Evolutionary conservation across 2,888 invertebrate species (phyloP), one percentile per base, ranked within the genome.

Genomic region (Globia sparganii): DNA sequence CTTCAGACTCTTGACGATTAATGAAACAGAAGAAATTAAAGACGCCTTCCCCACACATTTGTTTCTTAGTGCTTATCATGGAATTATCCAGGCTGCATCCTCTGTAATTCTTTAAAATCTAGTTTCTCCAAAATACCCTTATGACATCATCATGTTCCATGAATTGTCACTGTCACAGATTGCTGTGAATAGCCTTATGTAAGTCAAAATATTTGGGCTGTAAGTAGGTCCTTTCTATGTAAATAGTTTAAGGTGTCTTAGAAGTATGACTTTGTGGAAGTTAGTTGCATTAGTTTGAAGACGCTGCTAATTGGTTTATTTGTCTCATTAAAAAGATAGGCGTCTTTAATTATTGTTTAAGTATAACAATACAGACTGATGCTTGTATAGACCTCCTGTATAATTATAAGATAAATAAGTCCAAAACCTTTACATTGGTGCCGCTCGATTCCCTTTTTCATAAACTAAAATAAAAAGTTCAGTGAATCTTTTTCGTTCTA

Each of bases 61-160:
- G 34, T 66, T n/a, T 4, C 15, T 9, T 46, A 11, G 21, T 46
- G 65, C 9, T 11, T 40, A 2, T 31, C 25, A n/a, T 21, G 43
- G 21, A 59, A 40, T 49, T 15, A 71, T 64, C 13, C 8, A 31
- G 21, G 0, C 34, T 56, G 31, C 53, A 34, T 9, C n/a, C 6
- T 6, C 11, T 37, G 18, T 58, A 59, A 46, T 56, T 49, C 2
- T 56, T 56, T 64, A 25, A n/a, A 66, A 49, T 59, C 31, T 43
- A n/a, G 21, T 8, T n/a, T 53, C 11, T 49, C 1, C 28, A 25
- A 28, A 6, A 43, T 25, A 43, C 11, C 11, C 9, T 9, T 58
- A 43, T 67, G 64, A 69, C 43, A 59, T 59, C 56, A 65, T 62
- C 37, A 59, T 25, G 18, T 61, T 53, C 28, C 15, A 21, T 31